Evolutionary conservation across 64 coral and sea anemone genomes (phyloP).

Genomic region (Montipora cactus): DNA sequence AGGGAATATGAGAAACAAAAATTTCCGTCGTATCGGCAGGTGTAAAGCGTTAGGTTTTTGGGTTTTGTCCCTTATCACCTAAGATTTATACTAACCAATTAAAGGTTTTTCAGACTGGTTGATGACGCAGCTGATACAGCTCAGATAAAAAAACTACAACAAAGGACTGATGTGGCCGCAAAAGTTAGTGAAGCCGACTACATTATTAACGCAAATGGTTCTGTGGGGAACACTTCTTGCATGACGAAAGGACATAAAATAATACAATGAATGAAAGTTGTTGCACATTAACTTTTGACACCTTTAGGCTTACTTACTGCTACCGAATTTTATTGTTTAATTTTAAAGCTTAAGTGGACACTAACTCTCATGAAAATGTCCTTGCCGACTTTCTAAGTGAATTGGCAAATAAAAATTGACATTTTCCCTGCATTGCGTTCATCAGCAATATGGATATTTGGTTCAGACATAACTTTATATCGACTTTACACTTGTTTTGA

Average conservation of each 20-base stretch:
- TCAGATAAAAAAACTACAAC: conserved; percentile 31
- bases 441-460: conserved; percentile 36
- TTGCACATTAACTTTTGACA: background rate
- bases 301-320: background rate
- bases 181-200: conserved; percentile 27
- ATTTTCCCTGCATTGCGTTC: background rate
- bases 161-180: conserved; percentile 6
- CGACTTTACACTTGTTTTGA: background rate
- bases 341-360: background rate
- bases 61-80: conserved; percentile 34
- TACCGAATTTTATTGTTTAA: background rate
- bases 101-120: conserved; percentile 41
- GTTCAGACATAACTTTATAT: background rate
- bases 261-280: background rate
- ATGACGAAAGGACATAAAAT: background rate
- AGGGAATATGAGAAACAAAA: background rate
- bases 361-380: background rate
- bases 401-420: background rate
- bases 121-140: conserved; percentile 42
- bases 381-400: background rate
- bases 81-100: conserved; percentile 53
- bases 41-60: conserved; percentile 40
- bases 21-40: conserved; percentile 12
- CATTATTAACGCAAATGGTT: conserved; percentile 17
- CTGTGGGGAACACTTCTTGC: background rate